Conservation (phyloP, 2,888 invertebrate species). For the Stratiomys singularior region DNA sequence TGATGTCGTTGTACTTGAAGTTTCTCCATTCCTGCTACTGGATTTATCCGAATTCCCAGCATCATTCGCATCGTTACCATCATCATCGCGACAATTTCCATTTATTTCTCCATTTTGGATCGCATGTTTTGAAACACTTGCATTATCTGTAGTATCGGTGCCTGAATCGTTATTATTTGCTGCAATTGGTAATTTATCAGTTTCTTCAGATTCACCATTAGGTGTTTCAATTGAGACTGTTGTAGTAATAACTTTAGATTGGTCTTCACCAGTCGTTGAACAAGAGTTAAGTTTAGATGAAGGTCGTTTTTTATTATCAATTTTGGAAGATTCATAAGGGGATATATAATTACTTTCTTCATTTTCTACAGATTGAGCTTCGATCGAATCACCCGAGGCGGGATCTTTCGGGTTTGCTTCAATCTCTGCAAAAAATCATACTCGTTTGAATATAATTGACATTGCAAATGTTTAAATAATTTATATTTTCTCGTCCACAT, state of each 20-base stretch:
- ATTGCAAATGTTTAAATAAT: too few relatives aligned
- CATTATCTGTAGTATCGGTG: conserved; percentile 4
- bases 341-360: background rate
- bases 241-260: background rate
- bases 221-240: background rate
- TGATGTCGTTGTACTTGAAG: conserved; percentile 36
- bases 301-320: conserved; percentile 14
- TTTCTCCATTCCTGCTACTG: conserved; percentile 16
- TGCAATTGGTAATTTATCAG: conserved; percentile 47
- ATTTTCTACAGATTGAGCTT: conserved; percentile 34
- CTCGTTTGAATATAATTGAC: background rate
- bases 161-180: conserved; percentile 35
- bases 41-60: background rate
- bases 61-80: too few relatives aligned
- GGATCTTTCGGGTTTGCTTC: conserved; percentile 28
- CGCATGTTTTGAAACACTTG: background rate
- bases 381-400: conserved; percentile 16
- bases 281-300: background rate
- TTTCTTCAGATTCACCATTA: conserved; percentile 17
- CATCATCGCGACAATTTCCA: conserved; percentile 8
- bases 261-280: background rate
- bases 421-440: conserved; percentile 30
- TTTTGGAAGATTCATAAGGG: background rate
- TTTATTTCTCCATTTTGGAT: background rate
- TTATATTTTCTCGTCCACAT: too few relatives aligned